Percentiles rank a stretch among this genome's conserved stretches.
Conservation (phyloP, 1,140 invertebrate species). For the Vanessa tameamea region DNA sequence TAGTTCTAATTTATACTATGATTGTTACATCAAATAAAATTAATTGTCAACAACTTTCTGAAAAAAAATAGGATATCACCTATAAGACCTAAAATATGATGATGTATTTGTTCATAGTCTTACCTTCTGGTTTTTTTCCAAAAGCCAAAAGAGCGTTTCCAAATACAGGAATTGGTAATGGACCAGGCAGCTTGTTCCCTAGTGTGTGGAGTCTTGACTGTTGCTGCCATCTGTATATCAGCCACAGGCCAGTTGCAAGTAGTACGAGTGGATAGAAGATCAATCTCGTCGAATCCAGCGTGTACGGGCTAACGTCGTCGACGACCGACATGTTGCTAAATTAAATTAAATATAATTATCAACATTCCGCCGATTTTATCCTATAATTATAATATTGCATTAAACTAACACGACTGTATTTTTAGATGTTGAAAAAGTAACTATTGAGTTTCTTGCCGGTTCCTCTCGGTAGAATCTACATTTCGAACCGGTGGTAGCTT, state of each 20-base stretch:
- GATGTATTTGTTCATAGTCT: conserved; percentile 13
- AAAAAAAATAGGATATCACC: no score
- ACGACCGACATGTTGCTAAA: conserved; percentile 57
- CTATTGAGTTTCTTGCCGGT: no score
- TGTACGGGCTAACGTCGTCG: conserved; percentile 45
- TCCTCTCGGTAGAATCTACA: no score
- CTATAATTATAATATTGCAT: no score
- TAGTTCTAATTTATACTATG: no score
- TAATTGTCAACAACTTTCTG: no score
- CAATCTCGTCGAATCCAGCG: conserved; percentile 40
- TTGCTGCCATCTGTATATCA: conserved; percentile 67
- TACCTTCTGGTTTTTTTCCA: conserved; percentile 79
- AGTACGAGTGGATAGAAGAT: conserved; percentile 59
- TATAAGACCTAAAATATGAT: no score
- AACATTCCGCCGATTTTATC: neutral
- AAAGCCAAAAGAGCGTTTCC: conserved; percentile 82
- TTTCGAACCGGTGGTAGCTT: no score
- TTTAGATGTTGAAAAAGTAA: no score
- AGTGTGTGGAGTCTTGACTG: conserved; percentile 63
- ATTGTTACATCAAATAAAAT: no score
- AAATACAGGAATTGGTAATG: conserved; percentile 80
- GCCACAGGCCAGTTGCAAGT: conserved; percentile 52
- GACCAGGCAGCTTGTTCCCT: conserved; percentile 80
- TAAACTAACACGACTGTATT: no score
- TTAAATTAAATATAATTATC: neutral